Evolutionary conservation across 2,888 invertebrate species (phyloP).

Genomic region (Pogonocherus hispidulus): DNA sequence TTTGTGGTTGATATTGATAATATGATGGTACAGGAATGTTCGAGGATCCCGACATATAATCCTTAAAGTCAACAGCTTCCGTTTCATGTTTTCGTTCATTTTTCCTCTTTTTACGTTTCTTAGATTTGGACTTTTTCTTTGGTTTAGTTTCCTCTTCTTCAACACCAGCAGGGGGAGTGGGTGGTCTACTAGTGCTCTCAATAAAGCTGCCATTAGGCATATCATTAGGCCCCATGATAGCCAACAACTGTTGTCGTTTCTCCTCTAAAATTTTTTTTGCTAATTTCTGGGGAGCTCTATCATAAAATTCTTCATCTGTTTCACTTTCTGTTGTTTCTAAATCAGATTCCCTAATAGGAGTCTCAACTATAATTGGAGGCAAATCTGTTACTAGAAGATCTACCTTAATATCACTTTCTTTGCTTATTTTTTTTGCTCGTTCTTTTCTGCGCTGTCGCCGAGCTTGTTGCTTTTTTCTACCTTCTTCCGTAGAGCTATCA

Average conservation of each 20-base stretch:
- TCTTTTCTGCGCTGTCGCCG: conserved; percentile 66
- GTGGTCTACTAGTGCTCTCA: conserved; percentile 74
- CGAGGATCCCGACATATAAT: conserved; percentile 69
- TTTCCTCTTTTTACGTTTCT: conserved; percentile 71
- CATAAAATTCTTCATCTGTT: conserved; percentile 91
- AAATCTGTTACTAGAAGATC: conserved; percentile 69
- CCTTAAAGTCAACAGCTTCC: conserved; percentile 60
- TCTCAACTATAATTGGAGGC: conserved; percentile 66
- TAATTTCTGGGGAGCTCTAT: conserved; percentile 83
- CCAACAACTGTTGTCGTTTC: conserved; percentile 80
- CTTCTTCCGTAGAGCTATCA: conserved; percentile 75
- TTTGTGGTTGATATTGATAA: conserved; percentile 56
- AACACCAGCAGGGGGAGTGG: conserved; percentile 72
- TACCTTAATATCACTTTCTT: conserved; percentile 67
- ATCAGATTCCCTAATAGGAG: conserved; percentile 83
- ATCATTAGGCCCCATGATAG: conserved; percentile 75
- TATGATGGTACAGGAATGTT: conserved; percentile 63
- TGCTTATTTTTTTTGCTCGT: conserved; percentile 60
- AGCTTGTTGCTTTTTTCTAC: conserved; percentile 67
- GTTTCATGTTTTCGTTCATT: conserved; percentile 62
- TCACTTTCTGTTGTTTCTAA: conserved; percentile 88
- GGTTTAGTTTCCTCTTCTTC: conserved; percentile 69
- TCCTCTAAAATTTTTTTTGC: conserved; percentile 82
- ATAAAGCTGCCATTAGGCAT: conserved; percentile 69
- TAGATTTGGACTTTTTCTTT: conserved; percentile 76